These are phyloP conservation scores for Ispidina lecontei DNA, from an alignment of 2,797 vertebrate genomes.

Conservation along the genomic window DNA sequence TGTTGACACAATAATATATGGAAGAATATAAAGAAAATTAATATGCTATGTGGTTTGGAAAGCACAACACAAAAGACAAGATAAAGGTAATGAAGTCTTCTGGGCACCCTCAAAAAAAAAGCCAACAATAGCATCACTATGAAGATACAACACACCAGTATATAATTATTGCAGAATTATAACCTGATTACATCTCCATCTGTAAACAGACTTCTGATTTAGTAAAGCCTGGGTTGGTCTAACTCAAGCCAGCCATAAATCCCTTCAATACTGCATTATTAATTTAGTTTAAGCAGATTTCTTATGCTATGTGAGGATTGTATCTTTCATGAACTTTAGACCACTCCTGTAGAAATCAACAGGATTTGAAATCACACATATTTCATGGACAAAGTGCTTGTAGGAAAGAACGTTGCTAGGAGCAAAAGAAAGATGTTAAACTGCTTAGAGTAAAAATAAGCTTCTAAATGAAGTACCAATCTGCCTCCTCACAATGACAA, in stretches of 20 bases:
- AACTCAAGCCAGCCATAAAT: not conserved
- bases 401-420: not conserved
- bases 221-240: not conserved
- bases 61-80: not conserved
- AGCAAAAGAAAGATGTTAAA: not conserved
- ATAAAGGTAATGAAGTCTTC: not conserved
- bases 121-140: not conserved
- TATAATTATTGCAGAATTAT: not conserved
- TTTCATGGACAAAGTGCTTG: not conserved
- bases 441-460: not conserved
- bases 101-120: not conserved
- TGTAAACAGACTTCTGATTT: not conserved
- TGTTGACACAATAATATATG: not conserved
- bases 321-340: not conserved
- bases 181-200: not conserved
- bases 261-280: not conserved
- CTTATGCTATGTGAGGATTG: not conserved
- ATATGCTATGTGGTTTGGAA: not conserved
- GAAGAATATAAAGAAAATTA: not conserved
- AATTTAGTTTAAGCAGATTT: not conserved
- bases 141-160: not conserved
- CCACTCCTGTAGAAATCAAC: not conserved
- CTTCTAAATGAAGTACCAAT: not conserved
- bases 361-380: not conserved
- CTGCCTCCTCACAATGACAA: not conserved